Evolutionary conservation across 2,888 invertebrate species (phyloP), one percentile per base, ranked within the genome.

Genomic region (Chromoteleia sp.): DNA sequence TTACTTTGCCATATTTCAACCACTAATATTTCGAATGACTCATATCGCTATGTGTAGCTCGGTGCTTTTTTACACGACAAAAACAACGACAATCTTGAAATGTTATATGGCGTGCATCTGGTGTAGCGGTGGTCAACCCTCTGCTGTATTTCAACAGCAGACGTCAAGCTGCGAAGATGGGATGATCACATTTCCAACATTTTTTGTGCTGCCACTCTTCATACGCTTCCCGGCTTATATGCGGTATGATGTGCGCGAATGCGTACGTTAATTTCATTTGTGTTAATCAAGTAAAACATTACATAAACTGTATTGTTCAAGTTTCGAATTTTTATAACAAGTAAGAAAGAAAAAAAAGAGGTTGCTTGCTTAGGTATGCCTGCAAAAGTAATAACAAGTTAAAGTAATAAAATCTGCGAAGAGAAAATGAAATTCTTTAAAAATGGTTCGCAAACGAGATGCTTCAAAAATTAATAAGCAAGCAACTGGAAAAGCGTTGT

Each of bases 91-190:
- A 48, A 75, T 75, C 75, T 65, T 65, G 58, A 75, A 75, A 75
- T 52, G 75, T 75, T 67, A 68, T 76, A 68, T 41, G 21, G 36
- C 54, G 41, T 36, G 68, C 68, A 61, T 68, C 68, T 68, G 61
- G 50, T 68, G 52, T 68, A 59, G 67, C 43, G 75, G 67, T 36
- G 75, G 76, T 68, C 76, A 68, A 61, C 76, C 75, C 65, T 59
- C 76, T 52, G 68, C 76, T 52, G 68, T 68, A 61, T 76, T 61
- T 68, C 36, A 30, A 68, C 68, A 36, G 52, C 43, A 68, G 68
- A 76, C 76, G 67, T 76, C 76, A 76, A 68, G 76, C 76, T 76
- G 68, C 43, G 76, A 76, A 68, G 54, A 76, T 54, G 61, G 61
- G 76, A 54, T 68, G 68, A 76, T 76, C 76, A 76, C 61, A 76